Base-by-base conservation (phyloP, 2,888 invertebrate genomes). In the Maniola hyperantus region DNA sequence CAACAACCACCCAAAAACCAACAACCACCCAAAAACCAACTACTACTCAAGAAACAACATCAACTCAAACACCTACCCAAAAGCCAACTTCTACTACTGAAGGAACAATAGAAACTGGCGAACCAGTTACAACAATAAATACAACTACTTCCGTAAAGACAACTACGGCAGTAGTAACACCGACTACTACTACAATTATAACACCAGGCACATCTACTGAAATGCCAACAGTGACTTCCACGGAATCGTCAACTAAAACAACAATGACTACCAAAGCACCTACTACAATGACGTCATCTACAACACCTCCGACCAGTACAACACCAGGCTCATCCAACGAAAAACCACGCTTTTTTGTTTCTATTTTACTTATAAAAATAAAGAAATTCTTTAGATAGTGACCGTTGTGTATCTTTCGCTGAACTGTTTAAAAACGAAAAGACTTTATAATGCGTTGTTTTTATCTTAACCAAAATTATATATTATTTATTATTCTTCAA, bases 321-420 rank as follows among this genome's bases (percentile, higher is more conserved):
- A 46, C 46, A 46, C 5, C 46, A 46, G 4, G n/a, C 15, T n/a
- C 15, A 6, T 6, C 46, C n/a, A 46, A 6, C 0, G 0, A 46
- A 15, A 1, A 0, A 15, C 46, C 46, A 10, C n/a, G 15, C 13
- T 15, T 54, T 1, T 54, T n/a, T 34, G 15, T 54, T 8, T 54
- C 54, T n/a, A 34, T 54, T 36, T 54, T 54, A 34, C 54, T 54
- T 36, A 7, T 54, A 34, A 54, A 54, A 54, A 54, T 54, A 34
- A 34, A 54, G 15, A 54, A 54, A 54, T 54, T 54, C 54, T 54
- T 54, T 34, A 54, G 54, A 36, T 54, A 54, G 34, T 34, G 34
- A 2, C 10, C 39, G 10, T 39, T 11, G 10, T 39, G 39, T 5
- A 39, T 11, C 10, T 39, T 39, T 39, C 11, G 39, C 8, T 39